Base-by-base conservation (phyloP, 1,140 invertebrate species). In the Ips typographus region DNA sequence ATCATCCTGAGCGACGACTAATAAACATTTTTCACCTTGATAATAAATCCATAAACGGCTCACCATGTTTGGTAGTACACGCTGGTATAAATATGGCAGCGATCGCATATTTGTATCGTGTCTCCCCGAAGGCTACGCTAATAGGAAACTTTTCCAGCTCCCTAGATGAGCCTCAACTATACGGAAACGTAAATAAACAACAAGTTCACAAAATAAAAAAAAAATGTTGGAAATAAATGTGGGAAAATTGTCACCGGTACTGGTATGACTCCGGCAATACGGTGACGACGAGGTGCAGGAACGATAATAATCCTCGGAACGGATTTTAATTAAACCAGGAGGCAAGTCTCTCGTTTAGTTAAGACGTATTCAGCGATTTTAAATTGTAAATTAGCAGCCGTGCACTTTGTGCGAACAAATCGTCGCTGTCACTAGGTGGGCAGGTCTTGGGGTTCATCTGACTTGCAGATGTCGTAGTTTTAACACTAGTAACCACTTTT, bases 71-170 rank as follows among this genome's bases (percentile, higher is more conserved):
- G 44, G 44, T 8, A 3, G 44, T 49, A 49, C 44, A 49, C 22
- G 22, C 22, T 22, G 22, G 44, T 49, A 49, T 49, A 49, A 49
- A 49, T 49, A 49, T 49, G 44, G 44, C 44, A 49, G 3, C 7
- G 7, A 49, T 49, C 44, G 44, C 44, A 49, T 49, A 49, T 49
- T 49, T 49, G 44, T 49, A 49, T 22, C 44, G 7, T 49, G 44
- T 49, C 44, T 49, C 22, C 7, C 22, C 22, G 44, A 49, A 8
- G 44, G 44, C 44, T 49, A 22, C 22, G 6, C 22, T 49, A 49
- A 49, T 49, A 49, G 44, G 22, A 49, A 49, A 49, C 44, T 49
- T 49, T 22, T 49, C 6, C 6, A 49, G 44, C 44, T 49, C 44
- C 44, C 44, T 22, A 49, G 44, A 3, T 49, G 22, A 49, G 44